Evolutionary conservation across 2,797 vertebrate species (phyloP).

Genomic region (Oreochromis grahami): DNA sequence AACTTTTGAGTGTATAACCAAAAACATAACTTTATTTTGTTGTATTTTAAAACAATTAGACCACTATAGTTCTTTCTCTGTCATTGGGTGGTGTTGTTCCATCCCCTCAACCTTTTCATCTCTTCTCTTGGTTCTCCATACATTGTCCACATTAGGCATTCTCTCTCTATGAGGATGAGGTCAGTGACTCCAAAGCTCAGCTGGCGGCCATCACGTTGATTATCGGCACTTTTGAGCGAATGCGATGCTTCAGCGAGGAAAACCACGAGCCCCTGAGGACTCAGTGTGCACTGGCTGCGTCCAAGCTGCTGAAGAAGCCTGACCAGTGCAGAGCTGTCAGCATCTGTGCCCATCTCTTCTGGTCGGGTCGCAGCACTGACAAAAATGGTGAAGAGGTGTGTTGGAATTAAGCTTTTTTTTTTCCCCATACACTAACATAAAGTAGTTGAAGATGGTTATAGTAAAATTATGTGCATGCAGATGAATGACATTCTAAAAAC

Average conservation of each 20-base stretch:
- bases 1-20: background rate
- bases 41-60: background rate
- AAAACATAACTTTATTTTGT: rapidly evolving
- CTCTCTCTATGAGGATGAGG: constrained; percentile 97
- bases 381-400: constrained; percentile 93
- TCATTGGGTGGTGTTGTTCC: background rate
- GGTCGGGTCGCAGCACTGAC: constrained; percentile 95
- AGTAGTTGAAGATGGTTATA: background rate
- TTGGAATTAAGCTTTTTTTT: background rate
- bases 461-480: background rate
- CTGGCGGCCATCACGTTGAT: constrained; percentile 97
- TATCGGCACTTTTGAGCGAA: constrained; percentile 96
- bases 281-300: constrained; percentile 94
- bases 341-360: constrained; percentile 96
- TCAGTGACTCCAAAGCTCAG: constrained; percentile 98
- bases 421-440: background rate
- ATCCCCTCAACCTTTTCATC: background rate
- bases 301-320: constrained; percentile 96
- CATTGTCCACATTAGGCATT: constrained; percentile 80
- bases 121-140: background rate
- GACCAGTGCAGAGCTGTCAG: constrained; percentile 97
- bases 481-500: background rate
- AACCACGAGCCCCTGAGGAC: constrained; percentile 96
- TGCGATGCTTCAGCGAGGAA: constrained; percentile 97
- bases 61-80: background rate